These are phyloP conservation scores for Halocaridina rubra DNA, from an alignment of 2,888 invertebrate genomes.

Conservation along the genomic window DNA sequence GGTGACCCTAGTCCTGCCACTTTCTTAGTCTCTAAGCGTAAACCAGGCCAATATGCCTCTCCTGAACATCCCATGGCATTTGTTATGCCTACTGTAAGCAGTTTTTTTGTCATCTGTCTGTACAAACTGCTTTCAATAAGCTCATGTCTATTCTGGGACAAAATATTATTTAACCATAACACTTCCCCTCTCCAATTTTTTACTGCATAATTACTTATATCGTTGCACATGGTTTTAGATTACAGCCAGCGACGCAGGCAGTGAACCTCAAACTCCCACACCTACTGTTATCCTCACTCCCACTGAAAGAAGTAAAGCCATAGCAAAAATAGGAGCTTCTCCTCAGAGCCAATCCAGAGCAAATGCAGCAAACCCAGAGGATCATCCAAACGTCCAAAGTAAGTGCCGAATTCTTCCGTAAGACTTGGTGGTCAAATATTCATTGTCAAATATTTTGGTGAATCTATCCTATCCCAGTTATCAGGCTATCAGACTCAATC, in stretches of 20 bases:
- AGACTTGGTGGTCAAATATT: too few relatives aligned
- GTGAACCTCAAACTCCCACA: conserved; percentile 36
- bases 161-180: neutral
- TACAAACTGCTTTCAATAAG: too few relatives aligned
- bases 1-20: conserved; percentile 42
- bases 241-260: conserved; percentile 41
- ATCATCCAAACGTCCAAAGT: neutral
- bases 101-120: too few relatives aligned
- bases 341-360: neutral
- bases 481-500: too few relatives aligned
- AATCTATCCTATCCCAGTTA: too few relatives aligned
- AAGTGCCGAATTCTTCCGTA: too few relatives aligned
- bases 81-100: conserved; percentile 41
- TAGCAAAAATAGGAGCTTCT: neutral
- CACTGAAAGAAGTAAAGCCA: neutral
- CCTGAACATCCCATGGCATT: conserved; percentile 48
- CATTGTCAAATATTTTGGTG: too few relatives aligned
- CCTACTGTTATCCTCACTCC: conserved; percentile 7
- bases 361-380: neutral
- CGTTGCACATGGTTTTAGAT: too few relatives aligned
- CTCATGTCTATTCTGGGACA: too few relatives aligned
- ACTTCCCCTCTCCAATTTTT: neutral
- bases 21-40: conserved; percentile 38
- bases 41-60: conserved; percentile 16
- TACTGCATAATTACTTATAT: too few relatives aligned